Evolutionary conservation across 1,140 invertebrate genomes (phyloP).

Genomic region (Papilio glaucus): DNA sequence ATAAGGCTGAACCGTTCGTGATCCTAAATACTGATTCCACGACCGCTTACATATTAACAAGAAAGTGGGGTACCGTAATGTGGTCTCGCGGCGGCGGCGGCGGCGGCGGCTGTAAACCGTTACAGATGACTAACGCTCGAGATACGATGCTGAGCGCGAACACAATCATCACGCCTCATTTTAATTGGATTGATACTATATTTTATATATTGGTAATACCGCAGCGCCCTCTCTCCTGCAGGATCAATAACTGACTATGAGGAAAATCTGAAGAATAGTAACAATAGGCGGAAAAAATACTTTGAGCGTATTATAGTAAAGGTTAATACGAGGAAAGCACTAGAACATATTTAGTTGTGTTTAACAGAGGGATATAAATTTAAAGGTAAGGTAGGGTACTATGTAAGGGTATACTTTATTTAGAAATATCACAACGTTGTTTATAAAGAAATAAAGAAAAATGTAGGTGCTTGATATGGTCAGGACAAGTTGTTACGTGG

Average conservation of each 20-base stretch:
- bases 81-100: background rate
- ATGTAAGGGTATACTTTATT: too few relatives aligned
- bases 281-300: too few relatives aligned
- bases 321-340: too few relatives aligned
- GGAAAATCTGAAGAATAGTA: too few relatives aligned
- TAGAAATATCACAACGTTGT: background rate
- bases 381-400: too few relatives aligned
- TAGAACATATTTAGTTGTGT: too few relatives aligned
- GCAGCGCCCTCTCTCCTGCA: too few relatives aligned
- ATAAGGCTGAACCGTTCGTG: constrained; percentile 13
- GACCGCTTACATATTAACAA: constrained; percentile 3
- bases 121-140: constrained; percentile 5
- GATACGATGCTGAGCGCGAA: background rate
- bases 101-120: background rate
- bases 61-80: constrained; percentile 22
- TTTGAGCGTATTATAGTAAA: too few relatives aligned
- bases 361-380: too few relatives aligned
- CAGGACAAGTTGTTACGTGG: background rate
- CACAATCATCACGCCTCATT: background rate
- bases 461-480: background rate
- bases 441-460: background rate
- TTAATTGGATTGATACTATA: background rate
- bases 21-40: background rate
- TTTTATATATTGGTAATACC: too few relatives aligned
- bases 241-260: too few relatives aligned